A percentile compares a stretch with the other conserved stretches of the same genome.
phyloP scores from a whole-genome alignment of 2,888 invertebrate genomes.

The Eupithecia abbreviata region DNA sequence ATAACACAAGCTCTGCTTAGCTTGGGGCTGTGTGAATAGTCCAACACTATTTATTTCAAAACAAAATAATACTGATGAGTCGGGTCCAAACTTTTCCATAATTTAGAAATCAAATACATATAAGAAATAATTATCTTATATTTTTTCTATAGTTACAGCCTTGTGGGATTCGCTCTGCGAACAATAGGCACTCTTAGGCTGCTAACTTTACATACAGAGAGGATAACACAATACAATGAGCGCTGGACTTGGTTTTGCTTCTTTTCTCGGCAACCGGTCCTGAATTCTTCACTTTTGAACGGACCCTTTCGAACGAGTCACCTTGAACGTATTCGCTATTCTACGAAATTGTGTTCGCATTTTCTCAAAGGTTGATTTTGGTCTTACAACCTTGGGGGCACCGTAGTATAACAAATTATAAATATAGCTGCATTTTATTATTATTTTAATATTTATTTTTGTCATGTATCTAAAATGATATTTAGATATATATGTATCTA shows the following conservation, averaged over 20 bases:
- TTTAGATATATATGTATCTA: not conserved
- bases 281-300: conserved; percentile 37
- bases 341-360: conserved; percentile 10
- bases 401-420: not conserved
- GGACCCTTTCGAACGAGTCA: conserved; percentile 25
- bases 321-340: conserved; percentile 33
- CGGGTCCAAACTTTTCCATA: no score
- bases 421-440: not conserved
- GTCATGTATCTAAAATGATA: not conserved
- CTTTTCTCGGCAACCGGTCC: conserved; percentile 47
- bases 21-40: no score
- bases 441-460: not conserved
- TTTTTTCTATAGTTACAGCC: not conserved
- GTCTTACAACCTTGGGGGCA: not conserved
- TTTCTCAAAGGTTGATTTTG: not conserved
- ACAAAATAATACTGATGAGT: no score
- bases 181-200: not conserved
- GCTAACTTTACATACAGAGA: not conserved
- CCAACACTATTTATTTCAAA: no score
- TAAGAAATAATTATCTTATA: not conserved
- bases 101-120: not conserved
- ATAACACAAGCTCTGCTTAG: no score
- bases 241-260: conserved; percentile 36
- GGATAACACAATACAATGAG: not conserved
- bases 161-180: not conserved